Evolutionary conservation across 2,888 invertebrate genomes (phyloP).

Genomic region (Patella pellucida): DNA sequence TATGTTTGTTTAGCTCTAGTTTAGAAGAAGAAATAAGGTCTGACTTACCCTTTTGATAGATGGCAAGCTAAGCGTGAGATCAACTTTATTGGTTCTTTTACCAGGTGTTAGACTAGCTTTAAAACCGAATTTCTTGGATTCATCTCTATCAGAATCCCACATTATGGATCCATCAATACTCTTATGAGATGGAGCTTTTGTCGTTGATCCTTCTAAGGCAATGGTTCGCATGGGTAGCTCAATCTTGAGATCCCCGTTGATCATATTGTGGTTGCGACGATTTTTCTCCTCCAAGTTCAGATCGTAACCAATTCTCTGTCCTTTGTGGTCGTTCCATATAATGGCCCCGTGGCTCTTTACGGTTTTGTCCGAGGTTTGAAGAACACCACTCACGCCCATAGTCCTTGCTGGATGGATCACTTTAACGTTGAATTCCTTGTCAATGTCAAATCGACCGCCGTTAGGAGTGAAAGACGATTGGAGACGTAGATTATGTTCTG

Average conservation of each 20-base stretch:
- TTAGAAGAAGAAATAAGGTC: no score
- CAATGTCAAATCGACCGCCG: constrained; percentile 31
- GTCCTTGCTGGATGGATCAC: constrained; percentile 45
- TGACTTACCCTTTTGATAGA: constrained; percentile 33
- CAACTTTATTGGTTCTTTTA: constrained; percentile 39
- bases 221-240: constrained; percentile 37
- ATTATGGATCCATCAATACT: constrained; percentile 39
- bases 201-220: constrained; percentile 34
- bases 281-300: constrained; percentile 15
- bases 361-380: constrained; percentile 25
- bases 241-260: constrained; percentile 23
- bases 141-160: constrained; percentile 58
- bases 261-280: constrained; percentile 21
- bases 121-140: constrained; percentile 46
- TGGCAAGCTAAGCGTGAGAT: constrained; percentile 49
- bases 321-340: constrained; percentile 44
- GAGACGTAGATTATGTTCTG: constrained; percentile 43
- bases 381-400: constrained; percentile 38
- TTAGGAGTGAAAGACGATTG: constrained; percentile 42
- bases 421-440: constrained; percentile 39
- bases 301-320: constrained; percentile 29
- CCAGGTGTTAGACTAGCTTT: constrained; percentile 38
- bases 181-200: constrained; percentile 23
- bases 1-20: no score
- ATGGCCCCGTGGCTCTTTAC: constrained; percentile 40